Evolutionary conservation across 2,888 invertebrate species (phyloP).

Genomic region (Acronicta alni): DNA sequence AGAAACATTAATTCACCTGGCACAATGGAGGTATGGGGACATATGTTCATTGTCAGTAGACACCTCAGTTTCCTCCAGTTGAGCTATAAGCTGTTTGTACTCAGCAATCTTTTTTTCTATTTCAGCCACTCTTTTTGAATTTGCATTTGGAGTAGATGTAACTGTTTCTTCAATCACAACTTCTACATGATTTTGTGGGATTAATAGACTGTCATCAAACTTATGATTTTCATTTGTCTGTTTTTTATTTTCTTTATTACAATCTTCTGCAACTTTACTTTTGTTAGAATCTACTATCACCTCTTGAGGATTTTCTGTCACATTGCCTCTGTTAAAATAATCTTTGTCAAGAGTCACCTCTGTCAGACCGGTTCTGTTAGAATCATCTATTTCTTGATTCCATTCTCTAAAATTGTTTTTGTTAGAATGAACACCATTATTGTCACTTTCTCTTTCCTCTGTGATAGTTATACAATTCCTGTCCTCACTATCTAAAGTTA

Average conservation of each 20-base stretch:
- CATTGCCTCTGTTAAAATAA: conserved; percentile 9
- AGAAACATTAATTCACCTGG: conserved; percentile 25
- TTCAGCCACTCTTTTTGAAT: conserved; percentile 28
- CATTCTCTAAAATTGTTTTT: conserved; percentile 3
- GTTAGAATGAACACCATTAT: conserved; percentile 5
- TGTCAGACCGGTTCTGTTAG: not conserved
- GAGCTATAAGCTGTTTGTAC: conserved; percentile 57
- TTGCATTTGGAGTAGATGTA: too few species aligned
- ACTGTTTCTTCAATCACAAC: not conserved
- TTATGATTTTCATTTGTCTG: not conserved
- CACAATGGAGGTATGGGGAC: conserved; percentile 30
- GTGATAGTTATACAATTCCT: conserved; percentile 19
- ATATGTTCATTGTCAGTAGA: conserved; percentile 29
- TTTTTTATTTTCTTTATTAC: conserved; percentile 10
- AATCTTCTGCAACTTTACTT: not conserved
- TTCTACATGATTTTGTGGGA: conserved; percentile 13
- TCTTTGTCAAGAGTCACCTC: not conserved
- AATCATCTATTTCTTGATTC: not conserved
- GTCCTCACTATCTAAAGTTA: conserved; percentile 48
- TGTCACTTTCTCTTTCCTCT: conserved; percentile 16
- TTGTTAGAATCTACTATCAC: not conserved
- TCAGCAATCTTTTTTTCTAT: conserved; percentile 62
- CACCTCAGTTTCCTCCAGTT: conserved; percentile 69
- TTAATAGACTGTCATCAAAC: conserved; percentile 23
- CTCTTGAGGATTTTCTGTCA: not conserved